Conservation (phyloP, 1,140 invertebrate species). For the honey bee (Apis mellifera) region DNA sequence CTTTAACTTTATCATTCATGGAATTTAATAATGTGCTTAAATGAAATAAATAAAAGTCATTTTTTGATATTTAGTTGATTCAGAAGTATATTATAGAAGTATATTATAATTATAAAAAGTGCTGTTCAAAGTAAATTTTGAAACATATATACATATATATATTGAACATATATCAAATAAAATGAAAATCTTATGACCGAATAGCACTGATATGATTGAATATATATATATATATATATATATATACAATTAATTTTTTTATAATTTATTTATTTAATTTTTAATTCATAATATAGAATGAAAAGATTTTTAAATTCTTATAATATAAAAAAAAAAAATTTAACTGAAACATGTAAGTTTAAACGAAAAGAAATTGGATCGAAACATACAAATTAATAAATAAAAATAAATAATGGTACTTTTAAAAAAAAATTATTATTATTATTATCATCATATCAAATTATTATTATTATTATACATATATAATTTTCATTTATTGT, state of each 20-base stretch:
- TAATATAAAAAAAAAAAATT: too few species aligned
- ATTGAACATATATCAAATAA: neutral
- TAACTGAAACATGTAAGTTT: neutral
- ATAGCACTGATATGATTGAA: neutral
- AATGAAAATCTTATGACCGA: neutral
- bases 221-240: neutral
- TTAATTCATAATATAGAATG: neutral
- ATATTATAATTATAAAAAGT: neutral
- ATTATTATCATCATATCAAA: neutral
- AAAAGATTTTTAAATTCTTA: too few species aligned
- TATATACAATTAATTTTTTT: neutral
- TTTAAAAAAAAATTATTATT: slow-evolving; percentile 34
- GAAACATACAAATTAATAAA: neutral
- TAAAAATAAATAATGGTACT: slow-evolving; percentile 12
- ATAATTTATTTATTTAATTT: neutral
- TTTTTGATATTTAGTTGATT: neutral
- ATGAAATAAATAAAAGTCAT: neutral
- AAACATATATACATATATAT: too few species aligned
- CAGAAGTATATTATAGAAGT: neutral
- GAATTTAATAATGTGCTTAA: neutral
- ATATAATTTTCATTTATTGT: slow-evolving; percentile 1
- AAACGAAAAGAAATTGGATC: neutral
- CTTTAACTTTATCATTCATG: neutral
- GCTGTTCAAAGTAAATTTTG: neutral
- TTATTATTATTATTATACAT: slow-evolving; percentile 25